Conservation (phyloP, 2,113 vertebrate species). For the Grallaria varia region DNA sequence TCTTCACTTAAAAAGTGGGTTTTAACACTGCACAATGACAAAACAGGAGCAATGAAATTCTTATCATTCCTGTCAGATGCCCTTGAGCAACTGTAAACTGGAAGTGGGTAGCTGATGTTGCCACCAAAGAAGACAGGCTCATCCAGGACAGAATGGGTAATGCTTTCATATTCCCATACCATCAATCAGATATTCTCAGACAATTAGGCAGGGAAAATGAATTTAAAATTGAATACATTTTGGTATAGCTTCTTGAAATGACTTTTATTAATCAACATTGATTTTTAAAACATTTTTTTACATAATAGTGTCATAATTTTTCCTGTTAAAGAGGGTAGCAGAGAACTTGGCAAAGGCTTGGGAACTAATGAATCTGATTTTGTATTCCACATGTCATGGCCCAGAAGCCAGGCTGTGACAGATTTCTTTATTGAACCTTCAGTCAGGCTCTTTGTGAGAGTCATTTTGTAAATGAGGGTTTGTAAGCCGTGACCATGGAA, state of each 20-base stretch:
- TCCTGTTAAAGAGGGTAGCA: not conserved
- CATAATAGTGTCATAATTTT: slow-evolving; percentile 15
- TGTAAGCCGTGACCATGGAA: not conserved
- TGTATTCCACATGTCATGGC: not conserved
- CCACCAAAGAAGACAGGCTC: not conserved
- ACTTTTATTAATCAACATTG: slow-evolving; percentile 66
- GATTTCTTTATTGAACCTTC: slow-evolving; percentile 5
- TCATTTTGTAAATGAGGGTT: not conserved
- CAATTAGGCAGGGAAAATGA: slow-evolving; percentile 62
- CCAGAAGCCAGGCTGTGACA: not conserved
- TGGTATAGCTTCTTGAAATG: slow-evolving; percentile 37
- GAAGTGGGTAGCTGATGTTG: not conserved
- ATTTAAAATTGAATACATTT: slow-evolving; percentile 53
- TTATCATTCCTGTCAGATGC: not conserved
- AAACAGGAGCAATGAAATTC: not conserved
- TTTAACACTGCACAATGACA: not conserved
- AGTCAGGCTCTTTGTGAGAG: not conserved
- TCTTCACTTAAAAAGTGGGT: not conserved
- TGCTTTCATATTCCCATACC: not conserved
- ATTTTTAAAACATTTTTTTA: slow-evolving; percentile 45
- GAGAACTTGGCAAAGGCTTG: not conserved
- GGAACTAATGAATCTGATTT: not conserved
- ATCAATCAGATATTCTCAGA: slow-evolving; percentile 45
- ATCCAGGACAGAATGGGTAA: not conserved
- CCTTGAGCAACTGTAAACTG: not conserved